Evolutionary conservation across 1,140 invertebrate species (phyloP).

Genomic region (Papilio helenus): DNA sequence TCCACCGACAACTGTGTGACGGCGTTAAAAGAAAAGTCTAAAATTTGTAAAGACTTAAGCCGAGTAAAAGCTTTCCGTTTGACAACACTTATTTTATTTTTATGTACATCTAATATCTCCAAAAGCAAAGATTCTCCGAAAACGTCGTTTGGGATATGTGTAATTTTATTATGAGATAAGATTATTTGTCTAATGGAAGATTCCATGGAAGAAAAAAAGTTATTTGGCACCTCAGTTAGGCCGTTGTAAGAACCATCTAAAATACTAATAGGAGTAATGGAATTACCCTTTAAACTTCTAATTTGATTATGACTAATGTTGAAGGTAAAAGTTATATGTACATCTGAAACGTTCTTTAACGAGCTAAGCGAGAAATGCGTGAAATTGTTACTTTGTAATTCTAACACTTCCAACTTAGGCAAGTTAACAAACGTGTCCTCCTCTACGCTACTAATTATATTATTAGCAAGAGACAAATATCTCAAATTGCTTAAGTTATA

Average conservation of each 20-base stretch:
- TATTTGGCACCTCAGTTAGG: constrained; percentile 86
- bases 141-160: constrained; percentile 86
- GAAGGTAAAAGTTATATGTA: constrained; percentile 84
- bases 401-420: constrained; percentile 87
- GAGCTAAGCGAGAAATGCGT: constrained; percentile 86
- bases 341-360: constrained; percentile 86
- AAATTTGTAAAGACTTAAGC: constrained; percentile 87
- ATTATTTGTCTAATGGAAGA: constrained; percentile 86
- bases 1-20: constrained; percentile 90
- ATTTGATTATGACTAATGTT: constrained; percentile 89
- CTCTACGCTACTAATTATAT: constrained; percentile 85
- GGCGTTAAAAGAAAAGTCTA: constrained; percentile 91
- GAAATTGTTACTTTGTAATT: constrained; percentile 89
- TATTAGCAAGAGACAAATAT: constrained; percentile 88
- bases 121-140: constrained; percentile 88
- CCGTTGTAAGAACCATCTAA: constrained; percentile 89
- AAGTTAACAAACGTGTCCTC: constrained; percentile 87
- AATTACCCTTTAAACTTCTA: constrained; percentile 83
- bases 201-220: constrained; percentile 85
- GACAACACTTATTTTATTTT: constrained; percentile 89
- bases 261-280: constrained; percentile 85
- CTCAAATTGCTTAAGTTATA: constrained; percentile 86
- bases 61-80: constrained; percentile 90
- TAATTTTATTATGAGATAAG: constrained; percentile 90
- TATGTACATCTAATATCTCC: constrained; percentile 89